Conservation (phyloP, 2,797 vertebrate genomes). For the Limnodromus scolopaceus region DNA sequence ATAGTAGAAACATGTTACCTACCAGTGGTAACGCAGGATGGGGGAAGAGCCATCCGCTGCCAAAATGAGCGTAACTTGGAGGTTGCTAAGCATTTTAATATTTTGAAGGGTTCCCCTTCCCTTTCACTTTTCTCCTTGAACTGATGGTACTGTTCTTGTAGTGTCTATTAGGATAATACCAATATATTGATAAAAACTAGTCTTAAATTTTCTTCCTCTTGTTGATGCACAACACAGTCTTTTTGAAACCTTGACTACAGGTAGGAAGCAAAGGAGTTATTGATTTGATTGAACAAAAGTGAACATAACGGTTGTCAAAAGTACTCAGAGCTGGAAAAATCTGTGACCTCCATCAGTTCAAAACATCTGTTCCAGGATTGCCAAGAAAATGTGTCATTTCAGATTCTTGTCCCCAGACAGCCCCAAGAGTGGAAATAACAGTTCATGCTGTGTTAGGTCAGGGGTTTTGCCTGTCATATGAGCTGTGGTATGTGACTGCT, state of each 20-base stretch:
- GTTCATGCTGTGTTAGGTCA: not conserved
- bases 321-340: not conserved
- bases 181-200: not conserved
- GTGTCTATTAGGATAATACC: not conserved
- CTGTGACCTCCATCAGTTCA: not conserved
- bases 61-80: not conserved
- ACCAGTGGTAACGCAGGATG: not conserved
- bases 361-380: not conserved
- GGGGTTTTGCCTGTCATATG: not conserved
- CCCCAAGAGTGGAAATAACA: not conserved
- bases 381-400: not conserved
- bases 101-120: not conserved
- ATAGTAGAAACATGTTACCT: rapidly evolving
- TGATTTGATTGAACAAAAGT: not conserved
- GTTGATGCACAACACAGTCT: not conserved
- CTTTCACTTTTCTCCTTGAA: not conserved
- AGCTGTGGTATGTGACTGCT: not conserved
- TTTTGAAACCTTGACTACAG: not conserved
- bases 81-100: not conserved
- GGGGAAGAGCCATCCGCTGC: not conserved
- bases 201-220: not conserved
- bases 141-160: not conserved
- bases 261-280: not conserved
- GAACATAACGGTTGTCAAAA: not conserved
- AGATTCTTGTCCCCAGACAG: not conserved